phyloP scores from a whole-genome alignment of 2,888 invertebrate species.

The Ecdyonurus torrentis region DNA sequence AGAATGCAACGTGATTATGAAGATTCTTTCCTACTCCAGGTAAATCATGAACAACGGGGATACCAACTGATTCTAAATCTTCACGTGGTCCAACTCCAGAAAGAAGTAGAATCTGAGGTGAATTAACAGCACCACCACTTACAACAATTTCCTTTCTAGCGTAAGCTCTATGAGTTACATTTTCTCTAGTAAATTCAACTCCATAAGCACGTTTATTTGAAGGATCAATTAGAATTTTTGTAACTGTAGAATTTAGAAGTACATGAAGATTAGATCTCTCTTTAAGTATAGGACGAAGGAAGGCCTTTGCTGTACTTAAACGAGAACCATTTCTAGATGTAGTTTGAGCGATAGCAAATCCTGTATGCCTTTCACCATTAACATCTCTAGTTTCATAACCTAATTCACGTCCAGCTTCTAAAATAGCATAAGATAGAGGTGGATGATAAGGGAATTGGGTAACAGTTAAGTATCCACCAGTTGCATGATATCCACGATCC shows the following conservation, averaged over 20 bases:
- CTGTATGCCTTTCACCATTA: constrained; percentile 63
- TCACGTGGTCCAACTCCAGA: constrained; percentile 74
- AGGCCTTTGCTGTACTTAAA: constrained; percentile 64
- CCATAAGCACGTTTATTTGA: constrained; percentile 50
- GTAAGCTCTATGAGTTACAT: constrained; percentile 24
- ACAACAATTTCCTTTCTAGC: constrained; percentile 31
- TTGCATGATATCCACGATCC: constrained; percentile 57
- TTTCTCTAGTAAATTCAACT: constrained; percentile 43
- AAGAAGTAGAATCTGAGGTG: constrained; percentile 79
- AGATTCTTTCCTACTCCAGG: constrained; percentile 75
- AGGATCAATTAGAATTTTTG: constrained; percentile 56
- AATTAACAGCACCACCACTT: constrained; percentile 71
- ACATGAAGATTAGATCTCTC: constrained; percentile 63
- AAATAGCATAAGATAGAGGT: constrained; percentile 57
- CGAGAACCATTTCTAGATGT: constrained; percentile 74
- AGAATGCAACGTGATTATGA: constrained; percentile 71
- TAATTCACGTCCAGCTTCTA: constrained; percentile 61
- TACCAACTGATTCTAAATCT: constrained; percentile 41
- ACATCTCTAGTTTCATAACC: constrained; percentile 52
- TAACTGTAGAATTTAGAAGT: constrained; percentile 64
- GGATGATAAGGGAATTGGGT: constrained; percentile 75
- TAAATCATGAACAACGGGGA: constrained; percentile 50
- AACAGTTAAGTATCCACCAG: constrained; percentile 61
- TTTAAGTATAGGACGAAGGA: constrained; percentile 54
- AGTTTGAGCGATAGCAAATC: constrained; percentile 77